Percentiles rank a stretch among this genome's conserved stretches.
Conservation (phyloP, 2,888 invertebrate genomes). For the Brenthis daphne region DNA sequence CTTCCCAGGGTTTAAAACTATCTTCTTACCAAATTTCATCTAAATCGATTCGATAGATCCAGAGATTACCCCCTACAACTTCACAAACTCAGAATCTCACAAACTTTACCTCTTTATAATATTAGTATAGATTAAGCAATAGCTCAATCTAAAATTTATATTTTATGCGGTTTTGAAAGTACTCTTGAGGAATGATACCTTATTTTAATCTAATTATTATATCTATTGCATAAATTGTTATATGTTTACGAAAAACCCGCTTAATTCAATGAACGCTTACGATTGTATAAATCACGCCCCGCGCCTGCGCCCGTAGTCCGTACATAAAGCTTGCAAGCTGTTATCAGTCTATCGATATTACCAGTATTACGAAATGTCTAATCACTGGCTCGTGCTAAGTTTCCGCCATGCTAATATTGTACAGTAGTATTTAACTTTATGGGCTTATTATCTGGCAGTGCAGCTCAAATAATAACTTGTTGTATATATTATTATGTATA, state of each 20-base stretch:
- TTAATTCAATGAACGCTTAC: constrained; percentile 13
- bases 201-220: constrained; percentile 17
- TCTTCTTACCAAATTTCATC: no score
- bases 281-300: constrained; percentile 23
- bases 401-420: constrained; percentile 26
- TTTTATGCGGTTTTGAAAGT: not conserved
- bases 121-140: not conserved
- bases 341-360: constrained; percentile 22
- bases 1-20: no score
- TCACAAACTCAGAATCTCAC: no score
- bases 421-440: not conserved
- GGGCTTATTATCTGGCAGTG: not conserved
- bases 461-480: not conserved
- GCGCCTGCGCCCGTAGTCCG: constrained; percentile 1
- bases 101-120: no score
- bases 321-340: constrained; percentile 11
- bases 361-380: constrained; percentile 27
- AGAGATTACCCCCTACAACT: no score
- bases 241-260: not conserved
- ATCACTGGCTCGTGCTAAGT: constrained; percentile 23
- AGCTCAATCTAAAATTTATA: not conserved
- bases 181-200: not conserved
- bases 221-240: constrained; percentile 15
- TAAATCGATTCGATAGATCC: no score
- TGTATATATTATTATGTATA: no score